Conservation (phyloP, 2,888 invertebrate species). For the Chrysotoxum bicinctum region DNA sequence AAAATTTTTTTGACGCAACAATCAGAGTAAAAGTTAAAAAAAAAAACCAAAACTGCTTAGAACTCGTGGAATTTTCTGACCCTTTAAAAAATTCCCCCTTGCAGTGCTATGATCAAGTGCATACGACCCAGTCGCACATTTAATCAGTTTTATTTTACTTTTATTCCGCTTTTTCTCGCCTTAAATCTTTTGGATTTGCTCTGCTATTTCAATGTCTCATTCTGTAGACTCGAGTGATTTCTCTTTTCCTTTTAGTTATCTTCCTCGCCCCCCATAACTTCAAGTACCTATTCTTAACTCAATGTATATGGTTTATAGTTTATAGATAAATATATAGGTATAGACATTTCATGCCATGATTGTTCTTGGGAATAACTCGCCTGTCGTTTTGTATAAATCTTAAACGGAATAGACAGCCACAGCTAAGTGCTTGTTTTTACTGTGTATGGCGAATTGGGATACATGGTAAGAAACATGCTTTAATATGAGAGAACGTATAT, state of each 20-base stretch:
- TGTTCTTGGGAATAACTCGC: slow-evolving; percentile 58
- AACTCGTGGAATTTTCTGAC: too few species aligned
- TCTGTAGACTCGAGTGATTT: slow-evolving; percentile 38
- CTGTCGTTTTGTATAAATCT: slow-evolving; percentile 54
- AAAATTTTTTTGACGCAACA: too few species aligned
- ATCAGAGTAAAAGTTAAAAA: too few species aligned
- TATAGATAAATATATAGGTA: neutral
- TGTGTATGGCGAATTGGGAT: slow-evolving; percentile 24
- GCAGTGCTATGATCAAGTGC: neutral
- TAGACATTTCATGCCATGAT: slow-evolving; percentile 25
- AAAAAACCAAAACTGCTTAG: too few species aligned
- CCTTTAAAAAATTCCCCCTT: too few species aligned
- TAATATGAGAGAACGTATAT: neutral
- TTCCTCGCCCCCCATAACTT: neutral
- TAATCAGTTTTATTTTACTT: neutral
- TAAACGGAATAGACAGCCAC: slow-evolving; percentile 35
- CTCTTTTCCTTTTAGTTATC: slow-evolving; percentile 16
- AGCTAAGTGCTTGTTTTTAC: slow-evolving; percentile 38
- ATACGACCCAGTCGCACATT: neutral
- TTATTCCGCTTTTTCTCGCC: neutral
- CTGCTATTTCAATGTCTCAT: slow-evolving; percentile 54
- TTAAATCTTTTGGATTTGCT: slow-evolving; percentile 43
- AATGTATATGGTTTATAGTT: slow-evolving; percentile 27
- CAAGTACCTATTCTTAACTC: slow-evolving; percentile 35
- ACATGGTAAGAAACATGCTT: slow-evolving; percentile 17